A percentile compares a stretch with the other conserved stretches of the same genome.
phyloP scores from a whole-genome alignment of 2,888 invertebrate genomes.

The Ceramica pisi region DNA sequence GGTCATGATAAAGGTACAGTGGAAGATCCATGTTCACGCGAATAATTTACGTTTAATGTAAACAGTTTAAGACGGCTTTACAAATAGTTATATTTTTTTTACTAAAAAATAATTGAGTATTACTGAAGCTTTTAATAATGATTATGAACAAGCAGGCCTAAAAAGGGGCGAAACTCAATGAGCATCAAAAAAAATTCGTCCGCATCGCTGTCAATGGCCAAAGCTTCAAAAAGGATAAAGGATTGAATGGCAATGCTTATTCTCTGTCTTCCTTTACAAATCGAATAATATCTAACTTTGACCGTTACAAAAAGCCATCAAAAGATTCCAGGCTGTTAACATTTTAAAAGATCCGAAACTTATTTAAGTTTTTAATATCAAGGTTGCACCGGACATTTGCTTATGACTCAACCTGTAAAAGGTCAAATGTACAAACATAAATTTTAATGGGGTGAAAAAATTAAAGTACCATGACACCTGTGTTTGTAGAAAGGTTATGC shows the following conservation, averaged over 20 bases:
- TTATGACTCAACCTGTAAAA: slow-evolving; percentile 45
- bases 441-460: slow-evolving; percentile 47
- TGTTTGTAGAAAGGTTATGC: slow-evolving; percentile 37
- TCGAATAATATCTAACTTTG: slow-evolving; percentile 25
- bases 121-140: too few relatives aligned
- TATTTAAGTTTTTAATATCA: slow-evolving; percentile 49
- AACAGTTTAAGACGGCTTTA: too few relatives aligned
- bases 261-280: slow-evolving; percentile 1
- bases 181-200: neutral
- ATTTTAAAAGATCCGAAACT: slow-evolving; percentile 37
- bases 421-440: slow-evolving; percentile 42
- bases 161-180: neutral
- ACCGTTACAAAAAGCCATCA: slow-evolving; percentile 20
- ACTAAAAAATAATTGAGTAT: too few relatives aligned
- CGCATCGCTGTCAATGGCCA: neutral
- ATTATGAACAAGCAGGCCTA: neutral
- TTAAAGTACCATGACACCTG: slow-evolving; percentile 22
- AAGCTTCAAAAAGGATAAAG: neutral
- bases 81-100: too few relatives aligned
- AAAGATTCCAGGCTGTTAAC: slow-evolving; percentile 22
- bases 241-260: neutral
- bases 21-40: slow-evolving; percentile 12
- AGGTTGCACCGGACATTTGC: slow-evolving; percentile 39
- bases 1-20: neutral
- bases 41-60: neutral